Evolutionary conservation across 2,797 vertebrate genomes (phyloP).

Genomic region (Micropoecilia bifurca): DNA sequence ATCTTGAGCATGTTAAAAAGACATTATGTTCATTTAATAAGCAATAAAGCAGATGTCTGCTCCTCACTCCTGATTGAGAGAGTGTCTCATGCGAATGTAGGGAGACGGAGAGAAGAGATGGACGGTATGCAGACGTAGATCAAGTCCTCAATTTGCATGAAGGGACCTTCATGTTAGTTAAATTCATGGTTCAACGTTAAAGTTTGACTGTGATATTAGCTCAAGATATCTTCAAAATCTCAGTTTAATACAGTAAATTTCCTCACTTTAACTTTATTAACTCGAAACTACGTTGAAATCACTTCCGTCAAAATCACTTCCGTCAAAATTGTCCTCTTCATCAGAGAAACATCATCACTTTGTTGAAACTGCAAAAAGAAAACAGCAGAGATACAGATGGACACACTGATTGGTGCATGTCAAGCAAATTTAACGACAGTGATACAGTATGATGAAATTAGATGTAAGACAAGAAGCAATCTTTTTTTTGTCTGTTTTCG

Average conservation of each 20-base stretch:
- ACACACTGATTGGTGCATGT: background rate
- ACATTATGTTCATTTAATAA: constrained; percentile 1
- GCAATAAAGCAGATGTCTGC: constrained; percentile 4
- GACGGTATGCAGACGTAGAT: background rate
- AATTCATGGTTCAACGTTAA: background rate
- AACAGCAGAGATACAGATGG: background rate
- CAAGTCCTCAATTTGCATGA: background rate
- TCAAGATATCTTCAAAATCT: background rate
- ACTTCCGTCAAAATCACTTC: background rate
- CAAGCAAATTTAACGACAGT: background rate
- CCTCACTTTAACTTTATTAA: background rate
- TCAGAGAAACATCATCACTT: background rate
- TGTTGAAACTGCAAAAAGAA: background rate
- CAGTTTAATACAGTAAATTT: background rate
- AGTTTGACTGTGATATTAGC: background rate
- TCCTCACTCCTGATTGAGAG: background rate
- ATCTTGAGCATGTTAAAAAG: background rate
- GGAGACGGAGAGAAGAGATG: background rate
- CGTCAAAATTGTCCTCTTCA: background rate
- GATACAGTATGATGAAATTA: background rate
- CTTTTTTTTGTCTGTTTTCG: too few species aligned
- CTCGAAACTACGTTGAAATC: background rate
- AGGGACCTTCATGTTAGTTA: background rate
- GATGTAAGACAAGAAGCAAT: background rate
- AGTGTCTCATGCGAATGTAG: background rate